Base-by-base conservation (phyloP, 2,888 invertebrate species). In the Melinopterus prodromus region DNA sequence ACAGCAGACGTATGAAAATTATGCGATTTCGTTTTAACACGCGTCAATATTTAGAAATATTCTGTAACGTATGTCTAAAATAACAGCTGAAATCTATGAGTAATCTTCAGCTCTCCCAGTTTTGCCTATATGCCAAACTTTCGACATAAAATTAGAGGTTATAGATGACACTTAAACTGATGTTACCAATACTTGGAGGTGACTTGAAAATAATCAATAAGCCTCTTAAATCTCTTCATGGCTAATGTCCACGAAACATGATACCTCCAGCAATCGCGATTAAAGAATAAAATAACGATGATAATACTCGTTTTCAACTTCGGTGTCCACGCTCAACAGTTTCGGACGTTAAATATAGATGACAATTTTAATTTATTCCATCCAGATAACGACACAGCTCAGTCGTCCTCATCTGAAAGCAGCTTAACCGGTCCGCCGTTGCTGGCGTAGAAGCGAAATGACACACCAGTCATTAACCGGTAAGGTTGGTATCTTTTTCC, bases 321-420 rank as follows among this genome's bases (percentile, higher is more conserved):
- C 53, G 7, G 53, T 26, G 3, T 26, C 26, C 7, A 53, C 53
- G 12, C 9, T 53, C 53, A 53, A 53, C 53, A 12, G 53, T 53
- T 53, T 53, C 53, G 53, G 53, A 53, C 53, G 53, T 53, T 53
- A 53, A 53, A 53, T 53, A 53, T 53, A 53, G 53, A 53, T 53
- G 53, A 53, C 53, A 53, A 53, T 53, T 53, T 53, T 53, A 53
- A 53, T 53, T 53, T 53, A 53, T 53, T 53, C 53, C 5, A 53
- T 53, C 53, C 53, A 53, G 53, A 53, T 53, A 53, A 53, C 53
- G 53, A 53, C 53, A 53, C 53, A 53, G 53, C 53, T 53, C 53
- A 53, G 53, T 53, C 53, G 3, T 53, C 53, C 7, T 26, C 9
- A 1, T 53, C 53, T 53, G 53, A 53, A 53, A 53, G 53, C 53